Evolutionary conservation across 2,113 vertebrate genomes (phyloP).

Genomic region (Gadus macrocephalus): DNA sequence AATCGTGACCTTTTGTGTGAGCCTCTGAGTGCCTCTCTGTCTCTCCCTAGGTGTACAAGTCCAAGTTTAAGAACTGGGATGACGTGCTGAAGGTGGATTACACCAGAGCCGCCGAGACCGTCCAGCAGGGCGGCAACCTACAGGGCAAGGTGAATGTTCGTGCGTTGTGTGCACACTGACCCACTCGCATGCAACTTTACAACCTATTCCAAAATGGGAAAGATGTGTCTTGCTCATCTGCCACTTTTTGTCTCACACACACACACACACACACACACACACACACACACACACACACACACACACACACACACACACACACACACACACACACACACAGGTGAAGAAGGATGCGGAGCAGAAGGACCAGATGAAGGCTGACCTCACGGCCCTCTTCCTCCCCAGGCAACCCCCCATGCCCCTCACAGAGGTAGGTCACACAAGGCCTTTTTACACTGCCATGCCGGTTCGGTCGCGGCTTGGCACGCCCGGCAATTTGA

Average conservation of each 20-base stretch:
- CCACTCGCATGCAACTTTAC: neutral
- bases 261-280: too few relatives aligned
- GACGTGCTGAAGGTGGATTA: conserved; percentile 95
- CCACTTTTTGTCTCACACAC: neutral
- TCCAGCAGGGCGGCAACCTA: conserved; percentile 76
- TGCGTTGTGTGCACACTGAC: neutral
- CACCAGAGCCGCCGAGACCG: conserved; percentile 87
- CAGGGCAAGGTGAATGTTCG: conserved; percentile 73
- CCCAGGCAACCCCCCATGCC: conserved; percentile 91
- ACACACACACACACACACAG: conserved; percentile 22
- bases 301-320: conserved; percentile 10
- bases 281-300: conserved; percentile 25
- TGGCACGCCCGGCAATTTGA: too few relatives aligned
- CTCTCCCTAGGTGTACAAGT: conserved; percentile 87
- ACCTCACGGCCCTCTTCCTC: conserved; percentile 92
- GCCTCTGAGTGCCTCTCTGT: neutral
- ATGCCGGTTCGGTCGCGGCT: too few relatives aligned
- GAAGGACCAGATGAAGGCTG: conserved; percentile 96
- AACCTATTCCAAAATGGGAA: too few relatives aligned
- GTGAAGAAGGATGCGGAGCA: conserved; percentile 87
- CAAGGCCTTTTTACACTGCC: neutral
- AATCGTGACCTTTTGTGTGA: too few relatives aligned
- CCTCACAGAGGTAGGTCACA: conserved; percentile 87
- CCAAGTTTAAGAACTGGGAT: conserved; percentile 98
- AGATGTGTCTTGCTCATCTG: too few relatives aligned